Conservation (phyloP, 2,888 invertebrate genomes). For the Lacanobia oleracea region DNA sequence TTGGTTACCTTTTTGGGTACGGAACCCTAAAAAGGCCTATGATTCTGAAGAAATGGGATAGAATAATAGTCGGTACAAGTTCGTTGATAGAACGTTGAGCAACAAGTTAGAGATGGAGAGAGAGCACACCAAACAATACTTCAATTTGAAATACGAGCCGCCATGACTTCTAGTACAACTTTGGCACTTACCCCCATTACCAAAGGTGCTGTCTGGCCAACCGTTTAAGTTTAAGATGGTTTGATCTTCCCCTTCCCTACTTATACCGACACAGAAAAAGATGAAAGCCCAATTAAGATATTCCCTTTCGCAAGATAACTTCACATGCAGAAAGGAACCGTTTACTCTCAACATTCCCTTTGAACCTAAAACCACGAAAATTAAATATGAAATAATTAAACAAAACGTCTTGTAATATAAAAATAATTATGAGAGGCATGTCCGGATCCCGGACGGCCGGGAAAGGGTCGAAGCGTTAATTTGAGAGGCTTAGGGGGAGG, state of each 20-base stretch:
- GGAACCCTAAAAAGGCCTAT: no score
- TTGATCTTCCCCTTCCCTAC: neutral
- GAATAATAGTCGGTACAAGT: no score
- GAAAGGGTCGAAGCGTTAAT: conserved; percentile 66
- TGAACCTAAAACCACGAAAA: conserved; percentile 42
- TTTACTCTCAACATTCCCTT: conserved; percentile 19
- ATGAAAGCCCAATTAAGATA: conserved; percentile 16
- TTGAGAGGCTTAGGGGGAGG: conserved; percentile 57
- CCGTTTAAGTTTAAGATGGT: no score
- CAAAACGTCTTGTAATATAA: conserved; percentile 63
- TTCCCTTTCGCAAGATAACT: conserved; percentile 14
- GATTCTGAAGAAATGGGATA: no score
- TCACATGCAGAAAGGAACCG: conserved; percentile 34
- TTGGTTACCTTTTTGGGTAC: no score
- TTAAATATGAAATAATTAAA: conserved; percentile 59
- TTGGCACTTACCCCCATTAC: neutral
- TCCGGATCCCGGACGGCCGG: conserved; percentile 39
- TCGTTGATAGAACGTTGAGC: no score
- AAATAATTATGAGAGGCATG: conserved; percentile 57
- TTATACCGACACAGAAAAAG: neutral
- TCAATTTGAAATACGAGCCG: neutral
- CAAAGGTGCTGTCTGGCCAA: neutral
- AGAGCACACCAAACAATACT: no score
- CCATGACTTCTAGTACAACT: neutral
- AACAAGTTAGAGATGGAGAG: no score